Percentiles rank a stretch among this genome's conserved stretches.
Evolutionary conservation across 2,797 vertebrate species (phyloP).

Genomic region (Momotus momota): DNA sequence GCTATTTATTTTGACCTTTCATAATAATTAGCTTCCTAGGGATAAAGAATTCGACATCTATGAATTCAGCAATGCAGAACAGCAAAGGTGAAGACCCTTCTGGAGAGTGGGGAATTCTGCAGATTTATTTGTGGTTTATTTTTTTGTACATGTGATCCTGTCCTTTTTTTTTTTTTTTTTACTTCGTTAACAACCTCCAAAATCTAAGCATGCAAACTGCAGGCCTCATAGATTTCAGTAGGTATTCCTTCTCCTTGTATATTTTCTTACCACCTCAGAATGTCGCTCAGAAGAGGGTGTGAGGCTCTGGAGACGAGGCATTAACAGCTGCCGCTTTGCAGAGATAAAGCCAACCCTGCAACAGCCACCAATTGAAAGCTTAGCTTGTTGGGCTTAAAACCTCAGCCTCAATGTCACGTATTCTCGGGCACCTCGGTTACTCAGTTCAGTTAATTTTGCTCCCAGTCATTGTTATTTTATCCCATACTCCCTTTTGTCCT

Average conservation of each 20-base stretch:
- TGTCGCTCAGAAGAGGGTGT: background rate
- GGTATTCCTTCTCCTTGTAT: background rate
- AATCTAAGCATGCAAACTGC: background rate
- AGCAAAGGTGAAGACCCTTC: slow-evolving; percentile 50
- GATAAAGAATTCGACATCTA: slow-evolving; percentile 49
- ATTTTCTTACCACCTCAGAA: background rate
- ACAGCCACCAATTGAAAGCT: background rate
- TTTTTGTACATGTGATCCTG: background rate
- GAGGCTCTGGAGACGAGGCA: background rate
- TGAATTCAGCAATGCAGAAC: slow-evolving; percentile 61
- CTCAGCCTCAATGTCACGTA: background rate
- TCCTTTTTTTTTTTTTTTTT: background rate
- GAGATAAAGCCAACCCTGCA: background rate
- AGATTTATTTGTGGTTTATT: slow-evolving; percentile 1
- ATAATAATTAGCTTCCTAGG: slow-evolving; percentile 69
- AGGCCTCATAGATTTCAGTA: background rate
- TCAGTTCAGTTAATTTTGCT: background rate
- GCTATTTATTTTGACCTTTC: slow-evolving; percentile 73
- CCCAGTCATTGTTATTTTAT: background rate
- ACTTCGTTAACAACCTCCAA: background rate
- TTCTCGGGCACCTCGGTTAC: background rate
- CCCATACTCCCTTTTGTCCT: background rate
- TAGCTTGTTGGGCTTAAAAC: background rate
- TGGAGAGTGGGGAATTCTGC: slow-evolving; percentile 7
- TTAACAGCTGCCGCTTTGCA: background rate